These are phyloP conservation scores for Phocides pigmalion DNA, from an alignment of 1,140 invertebrate species.

Conservation along the genomic window DNA sequence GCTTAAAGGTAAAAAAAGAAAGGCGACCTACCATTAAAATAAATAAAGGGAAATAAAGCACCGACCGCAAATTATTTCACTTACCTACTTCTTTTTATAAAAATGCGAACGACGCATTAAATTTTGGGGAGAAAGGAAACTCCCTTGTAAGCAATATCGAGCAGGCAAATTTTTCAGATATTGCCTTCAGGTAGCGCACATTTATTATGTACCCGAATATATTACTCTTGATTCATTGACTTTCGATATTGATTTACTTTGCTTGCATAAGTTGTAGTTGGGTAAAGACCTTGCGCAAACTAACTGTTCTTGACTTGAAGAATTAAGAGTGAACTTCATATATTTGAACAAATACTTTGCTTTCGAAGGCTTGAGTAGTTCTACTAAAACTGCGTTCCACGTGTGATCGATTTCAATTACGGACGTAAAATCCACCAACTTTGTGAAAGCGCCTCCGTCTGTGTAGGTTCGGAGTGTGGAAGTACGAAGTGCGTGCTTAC, in stretches of 20 bases:
- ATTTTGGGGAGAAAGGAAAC: constrained; percentile 83
- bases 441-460: constrained; percentile 13
- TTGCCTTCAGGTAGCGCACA: constrained; percentile 83
- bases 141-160: constrained; percentile 83
- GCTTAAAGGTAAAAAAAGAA: constrained; percentile 67
- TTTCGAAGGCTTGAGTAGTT: constrained; percentile 11
- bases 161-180: constrained; percentile 84
- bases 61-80: constrained; percentile 81
- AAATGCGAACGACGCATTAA: constrained; percentile 83
- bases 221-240: constrained; percentile 84
- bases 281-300: constrained; percentile 64
- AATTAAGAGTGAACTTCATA: constrained; percentile 60
- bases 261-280: constrained; percentile 80
- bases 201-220: constrained; percentile 84
- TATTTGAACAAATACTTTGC: constrained; percentile 51
- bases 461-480: too few species aligned
- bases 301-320: constrained; percentile 67
- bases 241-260: constrained; percentile 84
- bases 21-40: constrained; percentile 80
- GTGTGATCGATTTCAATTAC: constrained; percentile 14
- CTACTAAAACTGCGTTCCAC: neutral
- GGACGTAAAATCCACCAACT: constrained; percentile 11
- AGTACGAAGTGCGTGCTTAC: constrained; percentile 12
- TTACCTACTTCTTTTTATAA: constrained; percentile 83
- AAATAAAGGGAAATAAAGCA: constrained; percentile 82